Base-by-base conservation (phyloP, 2,113 vertebrate genomes). In the Himantopus leucocephalus region DNA sequence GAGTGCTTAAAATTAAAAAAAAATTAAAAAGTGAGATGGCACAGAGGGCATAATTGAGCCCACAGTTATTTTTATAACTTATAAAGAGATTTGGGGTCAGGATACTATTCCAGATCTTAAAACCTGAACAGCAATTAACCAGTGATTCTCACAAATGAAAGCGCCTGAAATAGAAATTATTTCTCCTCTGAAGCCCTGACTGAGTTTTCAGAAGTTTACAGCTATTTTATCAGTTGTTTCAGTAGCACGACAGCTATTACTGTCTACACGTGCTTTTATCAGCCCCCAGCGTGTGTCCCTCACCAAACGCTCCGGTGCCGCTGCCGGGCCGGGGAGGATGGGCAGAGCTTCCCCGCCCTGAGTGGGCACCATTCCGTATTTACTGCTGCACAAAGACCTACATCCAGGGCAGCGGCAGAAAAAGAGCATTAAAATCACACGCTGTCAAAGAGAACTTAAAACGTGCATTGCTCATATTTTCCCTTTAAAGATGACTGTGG, bases 401-500 rank as follows among this genome's bases (percentile, higher is more conserved):
- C 45, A 41, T 8, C 21, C n/a, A 23, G 10, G 45, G 30, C 10
- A 20, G 11, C 10, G 53, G 37, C 12, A 53, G 29, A 13, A 60
- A 53, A 35, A 72, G 7, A 58, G 17, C 52, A 10, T 12, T 60
- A 41, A 48, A 66, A 67, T 24, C 66, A 35, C 17, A 11, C 14
- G 5, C 10, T 23, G 27, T 12, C 76, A 70, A 37, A 52, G 32
- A n/a, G 29, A 64, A 71, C 27, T n/a, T 13, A 17, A 47, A 45
- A 14, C 0, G 0, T 2, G 14, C 11, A 5, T 13, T n/a, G n/a
- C n/a, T n/a, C n/a, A 29, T 3, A 10, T 12, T 27, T 3, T 18
- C 14, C 27, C 39, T 63, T 90, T 15, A 5, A 18, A 50, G 92
- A 35, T 1, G 5, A 48, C 32, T 5, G 15, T 4, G 8, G 9